phyloP scores from a whole-genome alignment of 2,888 invertebrate genomes.

The Acleris emargana region DNA sequence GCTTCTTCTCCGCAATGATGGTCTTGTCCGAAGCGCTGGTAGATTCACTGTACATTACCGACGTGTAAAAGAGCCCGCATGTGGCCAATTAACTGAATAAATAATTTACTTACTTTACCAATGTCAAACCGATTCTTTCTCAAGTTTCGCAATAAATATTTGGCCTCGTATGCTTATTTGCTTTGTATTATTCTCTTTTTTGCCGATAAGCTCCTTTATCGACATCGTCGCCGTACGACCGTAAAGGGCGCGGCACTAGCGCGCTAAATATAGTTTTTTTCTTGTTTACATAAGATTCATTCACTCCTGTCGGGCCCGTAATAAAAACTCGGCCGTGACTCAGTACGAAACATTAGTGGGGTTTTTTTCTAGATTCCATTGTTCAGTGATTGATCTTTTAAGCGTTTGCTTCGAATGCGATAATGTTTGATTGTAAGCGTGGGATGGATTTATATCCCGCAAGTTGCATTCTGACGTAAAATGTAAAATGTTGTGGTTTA shows the following conservation, averaged over 20 bases:
- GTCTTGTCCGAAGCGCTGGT: too few species aligned
- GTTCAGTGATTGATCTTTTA: conserved; percentile 33
- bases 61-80: too few species aligned
- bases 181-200: background rate
- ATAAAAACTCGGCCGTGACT: conserved; percentile 57
- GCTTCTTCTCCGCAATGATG: too few species aligned
- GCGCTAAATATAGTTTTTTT: conserved; percentile 61
- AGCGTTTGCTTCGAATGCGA: conserved; percentile 19
- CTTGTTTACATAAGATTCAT: conserved; percentile 59
- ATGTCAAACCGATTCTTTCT: too few species aligned
- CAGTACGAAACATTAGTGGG: conserved; percentile 45
- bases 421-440: conserved; percentile 24
- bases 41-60: too few species aligned
- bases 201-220: conserved; percentile 38
- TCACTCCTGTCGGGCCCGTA: conserved; percentile 54
- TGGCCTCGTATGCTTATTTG: background rate
- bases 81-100: too few species aligned
- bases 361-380: conserved; percentile 39
- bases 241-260: conserved; percentile 46
- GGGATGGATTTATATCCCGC: conserved; percentile 4
- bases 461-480: conserved; percentile 16
- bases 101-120: too few species aligned
- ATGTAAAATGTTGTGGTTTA: conserved; percentile 5
- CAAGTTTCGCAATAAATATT: background rate
- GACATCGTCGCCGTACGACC: conserved; percentile 15